Conservation (phyloP, 1,140 invertebrate genomes). For the Philotrypesis tridentata region DNA sequence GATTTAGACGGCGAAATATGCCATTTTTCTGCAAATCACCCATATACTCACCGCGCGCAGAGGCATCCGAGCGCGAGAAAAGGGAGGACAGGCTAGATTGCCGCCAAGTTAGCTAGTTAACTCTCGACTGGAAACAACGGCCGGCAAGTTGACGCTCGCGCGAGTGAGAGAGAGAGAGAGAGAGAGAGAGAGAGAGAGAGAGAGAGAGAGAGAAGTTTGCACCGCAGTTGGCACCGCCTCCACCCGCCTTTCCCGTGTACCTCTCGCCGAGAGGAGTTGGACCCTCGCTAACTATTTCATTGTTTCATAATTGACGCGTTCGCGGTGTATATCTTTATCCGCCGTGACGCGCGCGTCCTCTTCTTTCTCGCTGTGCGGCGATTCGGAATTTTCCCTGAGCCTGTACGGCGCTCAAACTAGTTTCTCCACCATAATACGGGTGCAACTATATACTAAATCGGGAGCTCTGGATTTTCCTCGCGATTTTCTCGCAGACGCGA, state of each 20-base stretch:
- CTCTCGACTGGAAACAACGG: constrained; percentile 66
- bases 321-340: constrained; percentile 5
- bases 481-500: neutral
- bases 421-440: no score
- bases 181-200: neutral
- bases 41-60: no score
- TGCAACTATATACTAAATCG: neutral
- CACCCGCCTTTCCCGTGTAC: neutral
- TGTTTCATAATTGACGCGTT: constrained; percentile 70
- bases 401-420: no score
- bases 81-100: constrained; percentile 57
- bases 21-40: no score
- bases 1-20: no score
- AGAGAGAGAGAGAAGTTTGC: constrained; percentile 59
- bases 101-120: constrained; percentile 69
- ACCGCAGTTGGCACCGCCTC: constrained; percentile 63
- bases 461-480: neutral
- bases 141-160: constrained; percentile 60
- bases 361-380: no score
- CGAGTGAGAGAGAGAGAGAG: constrained; percentile 46
- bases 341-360: neutral
- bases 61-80: constrained; percentile 29
- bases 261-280: constrained; percentile 15
- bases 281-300: constrained; percentile 67
- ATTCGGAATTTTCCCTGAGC: no score